Evolutionary conservation across 2,888 invertebrate species (phyloP).

Genomic region (Lasioglossum vierecki): DNA sequence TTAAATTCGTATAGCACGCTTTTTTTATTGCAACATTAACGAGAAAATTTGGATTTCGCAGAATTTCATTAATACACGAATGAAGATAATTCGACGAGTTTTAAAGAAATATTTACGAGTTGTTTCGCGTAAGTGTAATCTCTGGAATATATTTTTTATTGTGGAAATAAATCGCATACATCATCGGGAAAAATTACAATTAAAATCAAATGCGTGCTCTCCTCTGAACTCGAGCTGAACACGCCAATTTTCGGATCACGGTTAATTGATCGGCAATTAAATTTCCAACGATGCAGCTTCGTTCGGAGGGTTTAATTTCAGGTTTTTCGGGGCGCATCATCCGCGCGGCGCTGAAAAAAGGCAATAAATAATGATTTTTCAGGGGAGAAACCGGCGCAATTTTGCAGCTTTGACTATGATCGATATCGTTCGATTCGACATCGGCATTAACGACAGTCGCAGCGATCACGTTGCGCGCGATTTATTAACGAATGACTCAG

Average conservation of each 20-base stretch:
- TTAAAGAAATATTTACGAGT: no score
- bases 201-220: not conserved
- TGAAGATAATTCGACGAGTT: no score
- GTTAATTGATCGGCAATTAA: not conserved
- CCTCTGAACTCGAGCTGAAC: not conserved
- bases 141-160: no score
- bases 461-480: conserved; percentile 38
- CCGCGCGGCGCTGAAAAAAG: not conserved
- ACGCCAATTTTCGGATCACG: not conserved
- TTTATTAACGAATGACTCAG: conserved; percentile 72
- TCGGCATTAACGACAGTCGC: conserved; percentile 18
- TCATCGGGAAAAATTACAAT: not conserved
- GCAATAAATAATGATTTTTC: not conserved
- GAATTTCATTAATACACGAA: no score
- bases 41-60: no score
- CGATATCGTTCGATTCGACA: conserved; percentile 5
- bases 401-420: conserved; percentile 14
- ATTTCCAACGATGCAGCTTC: not conserved
- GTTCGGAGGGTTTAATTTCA: not conserved
- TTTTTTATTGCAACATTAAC: not conserved
- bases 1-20: not conserved
- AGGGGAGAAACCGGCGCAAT: not conserved
- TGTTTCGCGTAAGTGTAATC: no score
- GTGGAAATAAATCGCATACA: not conserved
- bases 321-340: not conserved